Base-by-base conservation (phyloP, 2,888 invertebrate species). In the Trissoscelio sp. region DNA sequence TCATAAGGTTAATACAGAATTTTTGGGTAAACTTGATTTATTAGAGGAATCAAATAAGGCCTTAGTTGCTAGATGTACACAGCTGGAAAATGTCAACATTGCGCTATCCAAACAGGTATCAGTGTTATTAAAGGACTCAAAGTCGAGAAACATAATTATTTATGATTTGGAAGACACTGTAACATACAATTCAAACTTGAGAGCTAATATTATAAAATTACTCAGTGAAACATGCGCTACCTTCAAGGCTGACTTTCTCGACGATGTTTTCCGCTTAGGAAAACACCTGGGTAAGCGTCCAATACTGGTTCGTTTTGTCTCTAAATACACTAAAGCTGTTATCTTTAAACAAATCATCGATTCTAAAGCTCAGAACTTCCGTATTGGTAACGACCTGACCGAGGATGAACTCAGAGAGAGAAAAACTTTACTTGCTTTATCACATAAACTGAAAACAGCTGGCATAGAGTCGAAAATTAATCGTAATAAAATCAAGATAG, bases 241-340 rank as follows among this genome's bases (percentile, higher is more conserved):
- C 16, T 55, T 55, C 2, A 22, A 55, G 1, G 1, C 0, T 14
- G 31, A 31, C 5, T 31, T 4, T n/a, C 28, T 55, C 12, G 55
- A 55, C 6, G 55, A 55, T 14, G 31, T 31, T 14, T 55, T 14
- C 11, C 31, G 55, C 3, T 9, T 55, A 31, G 55, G 55, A 4
- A 55, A 31, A 31, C 18, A 5, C 0, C 16, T 1, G 6, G 34
- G 55, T 7, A 55, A 55, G 1, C 55, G 55, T 6, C 55, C 55
- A 28, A 55, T 31, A 2, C 6, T 55, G 14, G 31, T 55, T 12
- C 55, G 55, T 0, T 55, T 55, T 20, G 0, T 6, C 4, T 55
- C 55, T 0, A 31, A 14, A 14, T 3, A 31, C 7, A 31, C 14
- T 9, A 55, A 55, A 55, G 6, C 55, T 1, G 11, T 22, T 1